Evolutionary conservation across 2,888 invertebrate genomes (phyloP).

Genomic region (Siphonodentalium dalli): DNA sequence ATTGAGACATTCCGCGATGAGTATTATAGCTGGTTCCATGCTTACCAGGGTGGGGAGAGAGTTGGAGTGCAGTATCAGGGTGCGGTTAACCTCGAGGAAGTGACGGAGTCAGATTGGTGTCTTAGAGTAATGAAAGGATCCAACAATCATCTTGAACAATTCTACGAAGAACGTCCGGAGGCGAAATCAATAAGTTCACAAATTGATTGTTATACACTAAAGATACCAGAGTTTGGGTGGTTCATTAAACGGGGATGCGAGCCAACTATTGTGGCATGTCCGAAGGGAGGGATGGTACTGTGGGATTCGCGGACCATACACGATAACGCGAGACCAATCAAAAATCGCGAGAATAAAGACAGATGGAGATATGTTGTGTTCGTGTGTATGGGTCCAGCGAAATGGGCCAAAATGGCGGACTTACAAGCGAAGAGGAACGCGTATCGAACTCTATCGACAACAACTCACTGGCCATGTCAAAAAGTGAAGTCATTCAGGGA

Average conservation of each 20-base stretch:
- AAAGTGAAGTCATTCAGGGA: constrained; percentile 23
- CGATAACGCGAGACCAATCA: constrained; percentile 39
- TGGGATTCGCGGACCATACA: constrained; percentile 53
- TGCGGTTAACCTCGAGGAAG: constrained; percentile 35
- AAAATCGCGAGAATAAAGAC: constrained; percentile 30
- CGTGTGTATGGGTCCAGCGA: constrained; percentile 48
- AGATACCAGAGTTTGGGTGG: constrained; percentile 26
- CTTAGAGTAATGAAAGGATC: constrained; percentile 36
- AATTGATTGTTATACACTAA: constrained; percentile 28
- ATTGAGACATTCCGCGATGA: too few species aligned
- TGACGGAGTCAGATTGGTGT: constrained; percentile 39
- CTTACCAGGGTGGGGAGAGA: constrained; percentile 34
- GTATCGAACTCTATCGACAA: constrained; percentile 31
- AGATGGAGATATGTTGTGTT: constrained; percentile 45
- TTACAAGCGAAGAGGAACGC: constrained; percentile 31
- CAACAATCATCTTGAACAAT: constrained; percentile 26
- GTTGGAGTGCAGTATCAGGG: constrained; percentile 37
- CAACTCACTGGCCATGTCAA: constrained; percentile 44
- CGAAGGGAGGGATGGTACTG: constrained; percentile 49
- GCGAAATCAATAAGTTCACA: constrained; percentile 9
- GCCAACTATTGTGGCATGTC: constrained; percentile 34
- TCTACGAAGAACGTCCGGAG: constrained; percentile 19
- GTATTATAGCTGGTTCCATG: constrained; percentile 20
- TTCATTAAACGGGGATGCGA: constrained; percentile 32
- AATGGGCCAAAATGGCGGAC: constrained; percentile 39